These are phyloP conservation scores for Boloria selene DNA, from an alignment of 2,888 invertebrate species.

Conservation along the genomic window DNA sequence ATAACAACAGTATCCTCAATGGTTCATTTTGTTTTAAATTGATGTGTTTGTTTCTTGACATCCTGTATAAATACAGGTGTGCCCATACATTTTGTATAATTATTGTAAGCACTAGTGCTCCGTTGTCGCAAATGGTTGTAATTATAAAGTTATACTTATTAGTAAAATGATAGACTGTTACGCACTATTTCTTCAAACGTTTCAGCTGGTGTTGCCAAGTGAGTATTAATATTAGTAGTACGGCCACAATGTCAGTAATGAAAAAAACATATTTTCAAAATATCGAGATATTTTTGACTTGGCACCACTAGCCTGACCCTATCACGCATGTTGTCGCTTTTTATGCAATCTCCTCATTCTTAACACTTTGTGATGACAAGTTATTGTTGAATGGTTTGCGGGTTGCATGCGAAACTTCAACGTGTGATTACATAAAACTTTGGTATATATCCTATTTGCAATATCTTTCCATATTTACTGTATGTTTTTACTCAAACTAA, in stretches of 20 bases:
- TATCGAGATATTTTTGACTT: not conserved
- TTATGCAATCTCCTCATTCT: constrained; percentile 46
- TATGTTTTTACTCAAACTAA: constrained; percentile 70
- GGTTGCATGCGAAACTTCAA: constrained; percentile 55
- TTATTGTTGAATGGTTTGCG: constrained; percentile 42
- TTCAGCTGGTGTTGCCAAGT: constrained; percentile 41
- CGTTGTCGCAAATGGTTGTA: constrained; percentile 80
- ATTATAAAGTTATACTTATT: constrained; percentile 71
- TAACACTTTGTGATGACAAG: constrained; percentile 73
- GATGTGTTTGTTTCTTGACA: constrained; percentile 57
- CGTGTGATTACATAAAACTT: constrained; percentile 47
- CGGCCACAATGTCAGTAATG: not conserved
- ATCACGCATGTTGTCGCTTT: constrained; percentile 52
- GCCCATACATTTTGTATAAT: constrained; percentile 64
- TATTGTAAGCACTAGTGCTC: constrained; percentile 74
- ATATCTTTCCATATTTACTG: constrained; percentile 59
- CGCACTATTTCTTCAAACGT: constrained; percentile 70
- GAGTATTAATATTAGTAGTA: not conserved
- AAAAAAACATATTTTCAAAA: not conserved
- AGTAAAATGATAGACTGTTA: constrained; percentile 79
- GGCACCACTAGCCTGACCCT: constrained; percentile 28
- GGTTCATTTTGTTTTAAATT: constrained; percentile 20
- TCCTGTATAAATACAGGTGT: constrained; percentile 63
- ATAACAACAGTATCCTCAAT: constrained; percentile 46
- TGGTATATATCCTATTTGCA: constrained; percentile 58